Percentiles rank a stretch among this genome's conserved stretches.
Conservation (phyloP, 2,888 invertebrate species). For the Gymnoscelis rufifasciata region DNA sequence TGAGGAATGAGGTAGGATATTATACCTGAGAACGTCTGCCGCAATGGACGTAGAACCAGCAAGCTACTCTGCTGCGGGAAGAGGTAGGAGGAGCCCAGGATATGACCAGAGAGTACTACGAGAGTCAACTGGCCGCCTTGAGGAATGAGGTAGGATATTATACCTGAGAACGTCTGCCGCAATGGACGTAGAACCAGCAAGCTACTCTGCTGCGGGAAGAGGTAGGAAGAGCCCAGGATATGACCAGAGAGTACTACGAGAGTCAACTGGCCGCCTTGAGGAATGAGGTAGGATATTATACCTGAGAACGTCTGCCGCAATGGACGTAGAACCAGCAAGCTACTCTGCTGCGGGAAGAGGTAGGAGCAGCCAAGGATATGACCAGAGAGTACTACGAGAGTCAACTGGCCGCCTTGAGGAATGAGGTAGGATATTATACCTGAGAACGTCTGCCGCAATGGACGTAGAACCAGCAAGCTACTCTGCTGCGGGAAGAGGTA, state of each 20-base stretch:
- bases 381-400: neutral
- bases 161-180: constrained; percentile 52
- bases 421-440: neutral
- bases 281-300: neutral
- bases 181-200: constrained; percentile 46
- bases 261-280: neutral
- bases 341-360: neutral
- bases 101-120: neutral
- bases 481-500: neutral
- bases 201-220: constrained; percentile 37
- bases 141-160: constrained; percentile 25
- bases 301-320: too few relatives aligned
- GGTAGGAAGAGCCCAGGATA: constrained; percentile 54
- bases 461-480: too few relatives aligned
- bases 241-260: neutral
- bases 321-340: too few relatives aligned
- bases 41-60: too few relatives aligned
- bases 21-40: too few relatives aligned
- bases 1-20: neutral
- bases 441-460: too few relatives aligned
- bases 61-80: neutral
- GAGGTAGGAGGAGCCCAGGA: neutral
- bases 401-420: neutral
- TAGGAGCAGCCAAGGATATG: neutral
- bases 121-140: neutral